phyloP scores from a whole-genome alignment of 2,888 invertebrate species.

The Chironomus tentans region DNA sequence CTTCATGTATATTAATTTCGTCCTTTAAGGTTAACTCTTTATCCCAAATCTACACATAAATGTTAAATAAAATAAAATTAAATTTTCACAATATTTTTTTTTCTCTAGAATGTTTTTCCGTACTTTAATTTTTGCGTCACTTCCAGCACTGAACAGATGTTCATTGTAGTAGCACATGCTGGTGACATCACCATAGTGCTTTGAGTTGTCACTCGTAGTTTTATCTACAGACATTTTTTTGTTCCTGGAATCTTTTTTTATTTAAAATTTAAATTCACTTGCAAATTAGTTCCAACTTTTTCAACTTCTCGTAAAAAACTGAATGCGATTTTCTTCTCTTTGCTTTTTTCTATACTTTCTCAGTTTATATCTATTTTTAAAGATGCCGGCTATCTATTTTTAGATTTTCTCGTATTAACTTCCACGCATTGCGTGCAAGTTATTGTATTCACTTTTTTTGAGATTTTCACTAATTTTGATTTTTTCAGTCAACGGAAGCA shows the following conservation, averaged over 20 bases:
- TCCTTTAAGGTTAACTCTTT: slow-evolving; percentile 35
- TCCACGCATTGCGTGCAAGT: too few relatives aligned
- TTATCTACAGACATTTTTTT: slow-evolving; percentile 33
- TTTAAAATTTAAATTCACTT: background rate
- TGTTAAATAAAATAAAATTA: background rate
- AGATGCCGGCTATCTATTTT: background rate
- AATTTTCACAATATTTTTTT: background rate
- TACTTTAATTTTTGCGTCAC: slow-evolving; percentile 43
- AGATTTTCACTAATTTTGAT: too few relatives aligned
- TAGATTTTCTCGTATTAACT: background rate
- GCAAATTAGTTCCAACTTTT: background rate
- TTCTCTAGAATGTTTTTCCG: background rate
- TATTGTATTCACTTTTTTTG: background rate
- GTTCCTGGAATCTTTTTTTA: background rate
- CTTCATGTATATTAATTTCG: slow-evolving; percentile 37
- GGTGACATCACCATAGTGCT: slow-evolving; percentile 40
- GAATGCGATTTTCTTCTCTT: background rate
- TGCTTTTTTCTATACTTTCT: background rate
- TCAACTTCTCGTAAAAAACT: background rate
- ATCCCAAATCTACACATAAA: slow-evolving; percentile 38
- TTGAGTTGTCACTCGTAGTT: slow-evolving; percentile 29
- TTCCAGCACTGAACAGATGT: slow-evolving; percentile 39
- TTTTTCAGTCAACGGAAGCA: too few relatives aligned
- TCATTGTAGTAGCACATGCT: slow-evolving; percentile 35
- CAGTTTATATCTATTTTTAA: background rate